phyloP scores from a whole-genome alignment of 92 coral and sea anemone species.

The Anthopleura xanthogrammica region DNA sequence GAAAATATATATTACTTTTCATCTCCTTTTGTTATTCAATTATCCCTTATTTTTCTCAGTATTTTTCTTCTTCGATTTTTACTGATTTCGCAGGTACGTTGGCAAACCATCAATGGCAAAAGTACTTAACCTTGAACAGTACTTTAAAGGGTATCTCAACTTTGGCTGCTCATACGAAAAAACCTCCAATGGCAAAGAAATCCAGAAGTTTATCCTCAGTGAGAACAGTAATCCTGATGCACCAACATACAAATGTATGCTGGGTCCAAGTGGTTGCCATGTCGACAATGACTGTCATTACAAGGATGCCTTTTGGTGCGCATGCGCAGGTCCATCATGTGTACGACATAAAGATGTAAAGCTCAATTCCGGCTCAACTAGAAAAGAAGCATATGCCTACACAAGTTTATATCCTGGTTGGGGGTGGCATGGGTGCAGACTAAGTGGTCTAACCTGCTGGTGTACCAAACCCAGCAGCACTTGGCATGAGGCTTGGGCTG shows the following conservation, averaged over 20 bases:
- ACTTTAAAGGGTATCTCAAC: constrained; percentile 47
- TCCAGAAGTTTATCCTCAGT: constrained; percentile 36
- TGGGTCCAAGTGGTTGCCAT: constrained; percentile 44
- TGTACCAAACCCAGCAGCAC: neutral
- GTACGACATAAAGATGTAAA: constrained; percentile 16
- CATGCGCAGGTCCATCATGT: constrained; percentile 23
- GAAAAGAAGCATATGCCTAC: constrained; percentile 17
- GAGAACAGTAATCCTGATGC: constrained; percentile 18
- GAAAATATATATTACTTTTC: too few relatives aligned
- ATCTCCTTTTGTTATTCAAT: too few relatives aligned
- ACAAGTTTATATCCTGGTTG: neutral
- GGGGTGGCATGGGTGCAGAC: constrained; percentile 32
- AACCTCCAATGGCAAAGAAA: constrained; percentile 17
- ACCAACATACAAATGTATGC: constrained; percentile 39
- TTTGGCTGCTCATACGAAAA: constrained; percentile 34
- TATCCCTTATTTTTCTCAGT: too few relatives aligned
- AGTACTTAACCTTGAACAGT: constrained; percentile 50
- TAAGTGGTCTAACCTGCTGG: neutral
- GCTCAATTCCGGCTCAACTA: constrained; percentile 16
- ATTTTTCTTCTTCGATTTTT: too few relatives aligned
- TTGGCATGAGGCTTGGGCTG: constrained; percentile 6
- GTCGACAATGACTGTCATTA: constrained; percentile 45
- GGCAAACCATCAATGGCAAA: constrained; percentile 26
- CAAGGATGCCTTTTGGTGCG: constrained; percentile 11
- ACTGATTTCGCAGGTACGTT: constrained; percentile 10